A percentile compares a stretch with the other conserved stretches of the same genome.
Evolutionary conservation across 2,797 vertebrate genomes (phyloP).

Genomic region (Phalanger gymnotis): DNA sequence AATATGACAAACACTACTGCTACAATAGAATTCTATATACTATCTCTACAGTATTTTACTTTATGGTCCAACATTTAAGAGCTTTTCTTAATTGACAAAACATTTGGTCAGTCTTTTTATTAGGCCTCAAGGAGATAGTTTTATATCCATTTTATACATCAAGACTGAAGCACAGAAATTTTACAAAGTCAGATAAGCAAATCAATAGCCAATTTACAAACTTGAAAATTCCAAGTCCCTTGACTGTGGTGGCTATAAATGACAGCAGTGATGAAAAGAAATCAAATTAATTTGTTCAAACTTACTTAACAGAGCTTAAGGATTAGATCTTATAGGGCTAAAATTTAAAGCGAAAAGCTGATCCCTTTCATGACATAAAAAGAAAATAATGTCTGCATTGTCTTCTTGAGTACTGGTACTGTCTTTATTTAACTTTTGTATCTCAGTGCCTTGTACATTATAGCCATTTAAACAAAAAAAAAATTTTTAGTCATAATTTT

Average conservation of each 20-base stretch:
- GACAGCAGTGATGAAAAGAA: not conserved
- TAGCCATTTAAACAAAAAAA: not conserved
- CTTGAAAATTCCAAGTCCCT: not conserved
- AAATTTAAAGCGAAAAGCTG: not conserved
- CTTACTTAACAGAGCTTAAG: not conserved
- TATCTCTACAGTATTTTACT: not conserved
- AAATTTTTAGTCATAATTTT: not conserved
- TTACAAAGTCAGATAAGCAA: not conserved
- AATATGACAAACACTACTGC: not conserved
- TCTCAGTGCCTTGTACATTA: not conserved
- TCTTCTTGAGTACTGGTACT: not conserved
- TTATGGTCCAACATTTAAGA: not conserved
- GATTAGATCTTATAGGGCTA: not conserved
- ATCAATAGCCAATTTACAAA: not conserved
- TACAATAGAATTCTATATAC: not conserved
- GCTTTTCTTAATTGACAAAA: not conserved
- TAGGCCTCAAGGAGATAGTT: not conserved
- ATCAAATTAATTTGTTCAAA: not conserved
- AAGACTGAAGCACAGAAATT: not conserved
- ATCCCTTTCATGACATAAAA: not conserved
- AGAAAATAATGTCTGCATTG: not conserved
- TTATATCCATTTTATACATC: not conserved
- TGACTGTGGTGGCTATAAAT: not conserved
- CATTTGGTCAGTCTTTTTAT: not conserved
- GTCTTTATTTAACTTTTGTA: not conserved